Percentiles rank a stretch among this genome's conserved stretches.
These are phyloP conservation scores for Pararge aegeria DNA, from an alignment of 1,140 invertebrate species.

Conservation along the genomic window DNA sequence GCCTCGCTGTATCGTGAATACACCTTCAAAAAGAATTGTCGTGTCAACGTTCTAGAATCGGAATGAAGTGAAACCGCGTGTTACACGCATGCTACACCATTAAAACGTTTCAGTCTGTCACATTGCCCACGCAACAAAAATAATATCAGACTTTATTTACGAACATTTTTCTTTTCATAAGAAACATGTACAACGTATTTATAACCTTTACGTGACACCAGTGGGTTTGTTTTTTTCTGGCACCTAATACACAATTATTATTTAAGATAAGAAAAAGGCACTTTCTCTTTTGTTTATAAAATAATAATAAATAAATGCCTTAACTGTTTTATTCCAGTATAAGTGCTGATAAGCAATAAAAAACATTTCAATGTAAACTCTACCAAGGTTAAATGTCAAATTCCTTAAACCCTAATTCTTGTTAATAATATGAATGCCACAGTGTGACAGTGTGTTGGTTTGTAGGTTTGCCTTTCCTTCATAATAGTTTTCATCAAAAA, in stretches of 20 bases:
- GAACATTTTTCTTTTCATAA: constrained; percentile 39
- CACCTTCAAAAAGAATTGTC: not conserved
- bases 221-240: constrained; percentile 15
- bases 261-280: not conserved
- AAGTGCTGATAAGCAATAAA: too few species aligned
- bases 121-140: constrained; percentile 51
- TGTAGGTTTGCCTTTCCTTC: too few species aligned
- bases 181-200: constrained; percentile 29
- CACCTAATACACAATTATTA: constrained; percentile 7
- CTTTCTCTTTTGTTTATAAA: not conserved
- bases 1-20: too few species aligned
- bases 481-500: too few species aligned
- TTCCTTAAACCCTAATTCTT: too few species aligned
- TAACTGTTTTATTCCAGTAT: too few species aligned
- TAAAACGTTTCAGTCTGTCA: constrained; percentile 47
- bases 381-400: too few species aligned
- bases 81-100: constrained; percentile 48
- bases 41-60: constrained; percentile 35
- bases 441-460: too few species aligned
- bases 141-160: constrained; percentile 37
- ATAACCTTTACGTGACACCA: constrained; percentile 32
- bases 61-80: constrained; percentile 52
- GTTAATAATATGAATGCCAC: too few species aligned
- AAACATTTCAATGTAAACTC: too few species aligned
- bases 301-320: not conserved